phyloP scores from a whole-genome alignment of 2,113 vertebrate genomes.

The Ardeotis arabs region DNA sequence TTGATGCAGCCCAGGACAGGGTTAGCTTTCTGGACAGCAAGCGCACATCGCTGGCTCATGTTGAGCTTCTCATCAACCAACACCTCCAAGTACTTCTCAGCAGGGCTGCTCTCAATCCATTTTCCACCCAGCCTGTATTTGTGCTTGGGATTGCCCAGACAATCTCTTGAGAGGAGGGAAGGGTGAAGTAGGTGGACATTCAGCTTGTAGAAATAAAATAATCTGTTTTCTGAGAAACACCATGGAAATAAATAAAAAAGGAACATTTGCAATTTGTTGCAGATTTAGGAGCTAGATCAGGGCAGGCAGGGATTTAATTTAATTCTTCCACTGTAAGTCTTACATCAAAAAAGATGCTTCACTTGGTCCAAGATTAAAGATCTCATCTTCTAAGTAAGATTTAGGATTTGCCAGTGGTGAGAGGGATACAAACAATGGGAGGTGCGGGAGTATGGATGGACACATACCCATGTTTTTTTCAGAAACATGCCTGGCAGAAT shows the following conservation, averaged over 20 bases:
- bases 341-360: background rate
- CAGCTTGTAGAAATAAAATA: background rate
- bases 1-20: too few relatives aligned
- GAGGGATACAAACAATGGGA: background rate
- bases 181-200: background rate
- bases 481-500: background rate
- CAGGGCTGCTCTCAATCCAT: too few relatives aligned
- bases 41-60: too few relatives aligned
- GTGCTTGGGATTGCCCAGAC: too few relatives aligned
- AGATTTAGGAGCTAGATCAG: background rate
- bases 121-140: too few relatives aligned
- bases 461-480: background rate
- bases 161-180: background rate
- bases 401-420: background rate
- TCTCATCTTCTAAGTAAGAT: background rate
- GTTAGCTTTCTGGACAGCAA: too few relatives aligned
- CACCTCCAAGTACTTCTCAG: too few relatives aligned
- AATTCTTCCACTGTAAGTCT: background rate
- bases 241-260: background rate
- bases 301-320: background rate
- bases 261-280: background rate
- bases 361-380: background rate
- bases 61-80: too few relatives aligned
- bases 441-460: background rate
- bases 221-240: background rate